Base-by-base conservation (phyloP, 2,113 vertebrate species). In the Odocoileus hemionus region DNA sequence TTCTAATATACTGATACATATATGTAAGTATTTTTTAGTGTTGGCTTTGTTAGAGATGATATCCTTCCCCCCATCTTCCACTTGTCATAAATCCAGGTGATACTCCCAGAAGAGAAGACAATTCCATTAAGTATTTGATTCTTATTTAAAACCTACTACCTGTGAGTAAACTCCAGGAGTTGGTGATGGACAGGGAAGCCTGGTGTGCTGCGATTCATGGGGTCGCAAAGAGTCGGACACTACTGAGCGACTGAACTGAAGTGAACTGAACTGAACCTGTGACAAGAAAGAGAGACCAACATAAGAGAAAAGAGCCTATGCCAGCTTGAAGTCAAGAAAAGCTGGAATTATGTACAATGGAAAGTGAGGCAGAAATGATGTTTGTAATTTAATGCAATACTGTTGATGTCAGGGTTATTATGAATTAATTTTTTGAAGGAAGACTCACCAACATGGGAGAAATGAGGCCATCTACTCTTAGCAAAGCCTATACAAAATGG, bases 251-350 rank as follows among this genome's bases (percentile, higher is more conserved):
- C 47, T 50, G 47, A 50, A 50, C 47, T 50, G 47, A 50, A 50
- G 12, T 50, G 47, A 50, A 50, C 47, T 50, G 47, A 50, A 50
- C 47, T 50, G 47, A 50, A 76, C 23, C 16, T 21, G 25, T 87
- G 23, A 91, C 11, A 54, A 43, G 28, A 76, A 88, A 93, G 54
- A 15, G 4, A 25, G 11, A 93, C 1, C 9, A 78, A 33, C 28
- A 1, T 2, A 50, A 57, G 21, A 33, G 45, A 33, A 43, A 52
- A 54, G 4, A 0, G 6, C 2, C 3, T 19, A 23, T 11, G 4
- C 6, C 74, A 16, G 9, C 43, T 55, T 50, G 11, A 88, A 80
- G 10, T 70, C 64, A 79, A 89, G 25, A 86, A 92, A 96, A 82
- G 14, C 1, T 78, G 47, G 50, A 7, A 76, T 57, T 70, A 6